These are phyloP conservation scores for Agrotis segetum DNA, from an alignment of 2,888 invertebrate genomes.

Conservation along the genomic window DNA sequence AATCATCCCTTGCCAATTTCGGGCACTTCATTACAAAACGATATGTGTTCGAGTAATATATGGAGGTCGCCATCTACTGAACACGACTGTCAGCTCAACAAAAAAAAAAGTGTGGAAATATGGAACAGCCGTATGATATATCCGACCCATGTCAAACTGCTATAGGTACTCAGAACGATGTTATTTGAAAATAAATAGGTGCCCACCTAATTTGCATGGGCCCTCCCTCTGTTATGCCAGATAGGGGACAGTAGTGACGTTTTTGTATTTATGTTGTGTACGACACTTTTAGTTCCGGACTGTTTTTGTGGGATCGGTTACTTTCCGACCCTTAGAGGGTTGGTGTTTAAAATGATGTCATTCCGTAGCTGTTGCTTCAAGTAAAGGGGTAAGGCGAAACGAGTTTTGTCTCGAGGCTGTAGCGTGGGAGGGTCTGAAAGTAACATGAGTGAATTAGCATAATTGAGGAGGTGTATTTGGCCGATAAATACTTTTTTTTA, in stretches of 20 bases:
- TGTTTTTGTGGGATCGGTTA: slow-evolving; percentile 58
- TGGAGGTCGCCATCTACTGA: slow-evolving; percentile 72
- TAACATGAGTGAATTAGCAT: slow-evolving; percentile 25
- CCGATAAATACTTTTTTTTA: not conserved
- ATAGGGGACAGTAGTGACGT: slow-evolving; percentile 49
- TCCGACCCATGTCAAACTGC: slow-evolving; percentile 80
- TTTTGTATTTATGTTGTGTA: slow-evolving; percentile 60
- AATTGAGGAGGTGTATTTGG: slow-evolving; percentile 15
- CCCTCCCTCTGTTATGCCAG: slow-evolving; percentile 55
- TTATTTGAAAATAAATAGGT: slow-evolving; percentile 77
- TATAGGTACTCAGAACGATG: slow-evolving; percentile 62
- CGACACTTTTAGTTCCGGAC: slow-evolving; percentile 50
- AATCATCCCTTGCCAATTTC: slow-evolving; percentile 66
- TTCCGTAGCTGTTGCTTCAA: slow-evolving; percentile 44
- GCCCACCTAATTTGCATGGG: slow-evolving; percentile 75
- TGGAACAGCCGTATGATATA: slow-evolving; percentile 78
- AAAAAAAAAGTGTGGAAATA: slow-evolving; percentile 79
- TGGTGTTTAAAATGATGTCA: slow-evolving; percentile 53
- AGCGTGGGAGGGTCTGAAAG: slow-evolving; percentile 1
- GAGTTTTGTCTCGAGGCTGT: slow-evolving; percentile 39
- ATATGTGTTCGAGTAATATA: slow-evolving; percentile 74
- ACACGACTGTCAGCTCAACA: slow-evolving; percentile 73
- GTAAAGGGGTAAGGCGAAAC: slow-evolving; percentile 23
- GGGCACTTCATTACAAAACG: slow-evolving; percentile 70
- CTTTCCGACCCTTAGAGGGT: slow-evolving; percentile 55